Base-by-base conservation (phyloP, 2,888 invertebrate species). In the Gordius sp. region DNA sequence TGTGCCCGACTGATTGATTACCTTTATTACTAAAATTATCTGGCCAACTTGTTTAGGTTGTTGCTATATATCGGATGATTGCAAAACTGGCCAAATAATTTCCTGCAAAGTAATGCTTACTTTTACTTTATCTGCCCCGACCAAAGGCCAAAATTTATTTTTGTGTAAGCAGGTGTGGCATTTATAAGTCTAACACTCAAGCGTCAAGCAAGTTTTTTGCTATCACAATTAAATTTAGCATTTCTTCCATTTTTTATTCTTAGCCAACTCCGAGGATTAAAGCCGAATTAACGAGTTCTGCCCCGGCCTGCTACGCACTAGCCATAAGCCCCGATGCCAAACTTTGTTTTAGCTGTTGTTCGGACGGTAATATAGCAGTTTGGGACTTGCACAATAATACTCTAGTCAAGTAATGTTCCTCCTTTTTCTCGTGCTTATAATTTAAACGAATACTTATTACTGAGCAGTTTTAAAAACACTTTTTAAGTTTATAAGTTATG, bases 271-370 rank as follows among this genome's bases (percentile, higher is more conserved):
- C 87, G 59, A 74, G 85, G 58, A 84, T 87, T 66, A 82, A 86
- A 68, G 84, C 84, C 13, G 87, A 89, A 70, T 75, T 91, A 61
- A 86, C 85, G 4, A 86, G 85, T 0, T 81, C 80, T 58, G 86
- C 87, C 1, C 87, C 87, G 1, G 89, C 89, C 0, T 91, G 89
- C 71, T 91, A 91, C 68, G 89, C 89, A n/a, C 75, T 91, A 16
- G 87, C 89, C 58, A 85, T 91, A 64, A 83, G 83, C 64, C 85
- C 85, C 0, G 89, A 91, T 69, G 83, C 84, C 41, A 87, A 87
- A 74, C 82, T 86, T 60, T 87, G 89, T 75, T 91, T 87, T 75
- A 85, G 85, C 67, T 91, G 89, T 72, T 89, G 89, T 72, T 84
- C 85, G 56, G 89, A 91, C 70, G 89, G 89, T 52, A 84, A 87